Evolutionary conservation across 2,888 invertebrate genomes (phyloP).

Genomic region (Dicycla oo): DNA sequence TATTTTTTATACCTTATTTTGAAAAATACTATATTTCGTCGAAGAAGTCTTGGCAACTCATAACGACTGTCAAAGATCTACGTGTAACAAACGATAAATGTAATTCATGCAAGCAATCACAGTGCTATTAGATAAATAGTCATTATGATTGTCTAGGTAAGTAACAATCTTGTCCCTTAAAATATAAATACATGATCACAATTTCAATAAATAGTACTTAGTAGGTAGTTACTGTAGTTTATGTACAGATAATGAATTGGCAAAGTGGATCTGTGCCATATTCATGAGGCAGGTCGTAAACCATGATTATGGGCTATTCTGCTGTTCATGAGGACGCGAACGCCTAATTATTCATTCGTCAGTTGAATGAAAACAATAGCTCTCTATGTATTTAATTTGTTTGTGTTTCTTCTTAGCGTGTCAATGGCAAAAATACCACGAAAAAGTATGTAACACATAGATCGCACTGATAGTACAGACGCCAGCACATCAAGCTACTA

Average conservation of each 20-base stretch:
- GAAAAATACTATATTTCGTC: too few relatives aligned
- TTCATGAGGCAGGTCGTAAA: conserved; percentile 37
- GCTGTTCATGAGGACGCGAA: not conserved
- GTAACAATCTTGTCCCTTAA: not conserved
- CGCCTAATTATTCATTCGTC: conserved; percentile 21
- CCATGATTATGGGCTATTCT: conserved; percentile 23
- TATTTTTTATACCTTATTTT: too few relatives aligned
- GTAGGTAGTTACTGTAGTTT: not conserved
- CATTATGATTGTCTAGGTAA: conserved; percentile 2
- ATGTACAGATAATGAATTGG: conserved; percentile 11
- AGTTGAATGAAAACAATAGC: conserved; percentile 18
- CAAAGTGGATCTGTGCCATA: conserved; percentile 20
- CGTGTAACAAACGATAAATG: too few relatives aligned
- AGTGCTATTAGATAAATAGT: not conserved
- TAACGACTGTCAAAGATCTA: too few relatives aligned
- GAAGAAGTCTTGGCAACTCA: too few relatives aligned
- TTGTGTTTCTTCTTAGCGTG: too few relatives aligned
- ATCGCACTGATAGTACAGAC: too few relatives aligned
- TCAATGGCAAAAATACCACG: too few relatives aligned
- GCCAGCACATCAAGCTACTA: too few relatives aligned
- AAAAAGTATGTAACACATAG: too few relatives aligned
- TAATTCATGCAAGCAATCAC: too few relatives aligned
- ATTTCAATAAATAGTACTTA: not conserved
- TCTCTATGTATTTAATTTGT: not conserved
- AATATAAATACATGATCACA: not conserved